These are phyloP conservation scores for Drosophila paranaensis DNA, from an alignment of 2,888 invertebrate species.

Conservation along the genomic window DNA sequence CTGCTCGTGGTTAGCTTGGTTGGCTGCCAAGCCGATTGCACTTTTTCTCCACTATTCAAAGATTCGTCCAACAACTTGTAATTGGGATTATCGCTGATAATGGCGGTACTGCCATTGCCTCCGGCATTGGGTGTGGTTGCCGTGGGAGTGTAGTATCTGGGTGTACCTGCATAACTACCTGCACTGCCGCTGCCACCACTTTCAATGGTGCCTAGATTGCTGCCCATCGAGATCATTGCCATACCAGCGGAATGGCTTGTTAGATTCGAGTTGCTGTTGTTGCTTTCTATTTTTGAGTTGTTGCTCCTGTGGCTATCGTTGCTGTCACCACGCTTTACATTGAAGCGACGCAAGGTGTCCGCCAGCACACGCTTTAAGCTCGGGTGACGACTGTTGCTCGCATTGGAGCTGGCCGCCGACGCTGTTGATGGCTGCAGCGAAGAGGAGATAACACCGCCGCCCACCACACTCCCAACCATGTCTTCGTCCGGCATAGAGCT, in stretches of 20 bases:
- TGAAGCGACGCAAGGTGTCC: conserved; percentile 77
- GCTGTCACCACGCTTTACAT: conserved; percentile 81
- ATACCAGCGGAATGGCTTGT: conserved; percentile 65
- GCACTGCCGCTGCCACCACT: conserved; percentile 81
- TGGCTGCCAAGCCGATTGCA: conserved; percentile 22
- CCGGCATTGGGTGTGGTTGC: conserved; percentile 47
- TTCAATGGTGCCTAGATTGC: conserved; percentile 69
- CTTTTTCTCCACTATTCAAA: conserved; percentile 47
- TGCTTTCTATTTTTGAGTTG: conserved; percentile 74
- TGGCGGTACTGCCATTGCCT: conserved; percentile 39
- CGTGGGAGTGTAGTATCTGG: conserved; percentile 72
- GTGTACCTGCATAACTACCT: conserved; percentile 75
- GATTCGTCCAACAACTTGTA: conserved; percentile 80
- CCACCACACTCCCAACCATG: conserved; percentile 36
- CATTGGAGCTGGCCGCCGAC: conserved; percentile 81
- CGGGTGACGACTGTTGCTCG: conserved; percentile 72
- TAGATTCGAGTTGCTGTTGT: conserved; percentile 79
- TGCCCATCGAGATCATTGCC: conserved; percentile 58
- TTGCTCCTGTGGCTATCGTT: conserved; percentile 81
- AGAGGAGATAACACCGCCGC: conserved; percentile 45
- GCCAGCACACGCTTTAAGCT: conserved; percentile 77
- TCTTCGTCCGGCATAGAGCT: conserved; percentile 81
- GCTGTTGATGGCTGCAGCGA: conserved; percentile 79
- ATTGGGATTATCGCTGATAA: conserved; percentile 80
- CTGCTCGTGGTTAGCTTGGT: conserved; percentile 60